Conservation (phyloP, 2,113 vertebrate species). For the Toxostoma redivivum region DNA sequence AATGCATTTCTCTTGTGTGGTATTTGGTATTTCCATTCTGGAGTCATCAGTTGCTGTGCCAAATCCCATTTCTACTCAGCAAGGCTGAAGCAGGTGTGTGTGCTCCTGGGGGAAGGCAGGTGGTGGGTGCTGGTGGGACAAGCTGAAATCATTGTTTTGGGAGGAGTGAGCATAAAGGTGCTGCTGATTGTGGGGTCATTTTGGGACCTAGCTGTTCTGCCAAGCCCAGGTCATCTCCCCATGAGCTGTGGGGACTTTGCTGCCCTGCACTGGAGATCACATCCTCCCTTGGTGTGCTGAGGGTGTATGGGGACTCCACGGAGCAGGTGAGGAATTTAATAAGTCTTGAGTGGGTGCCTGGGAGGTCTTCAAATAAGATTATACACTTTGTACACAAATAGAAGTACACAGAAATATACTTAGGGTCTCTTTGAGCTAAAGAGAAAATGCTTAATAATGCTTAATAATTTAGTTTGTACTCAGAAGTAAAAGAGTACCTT, state of each 20-base stretch:
- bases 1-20: neutral
- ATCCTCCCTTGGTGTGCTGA: neutral
- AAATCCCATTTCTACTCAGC: neutral
- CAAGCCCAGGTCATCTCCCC: neutral
- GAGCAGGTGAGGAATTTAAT: neutral
- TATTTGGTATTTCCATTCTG: neutral
- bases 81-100: accelerated
- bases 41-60: neutral
- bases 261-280: neutral
- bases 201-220: neutral
- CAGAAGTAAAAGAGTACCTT: neutral
- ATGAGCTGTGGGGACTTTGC: too few relatives aligned
- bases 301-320: accelerated
- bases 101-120: accelerated
- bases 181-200: neutral
- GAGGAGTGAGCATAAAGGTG: neutral
- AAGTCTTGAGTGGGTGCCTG: neutral
- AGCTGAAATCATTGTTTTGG: neutral
- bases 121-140: neutral
- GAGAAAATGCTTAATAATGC: neutral
- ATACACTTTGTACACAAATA: neutral
- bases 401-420: neutral
- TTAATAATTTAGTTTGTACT: neutral
- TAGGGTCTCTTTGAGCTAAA: neutral
- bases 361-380: neutral